Evolutionary conservation across 1,140 invertebrate species (phyloP).

Genomic region (Leptinotarsa lineolata): DNA sequence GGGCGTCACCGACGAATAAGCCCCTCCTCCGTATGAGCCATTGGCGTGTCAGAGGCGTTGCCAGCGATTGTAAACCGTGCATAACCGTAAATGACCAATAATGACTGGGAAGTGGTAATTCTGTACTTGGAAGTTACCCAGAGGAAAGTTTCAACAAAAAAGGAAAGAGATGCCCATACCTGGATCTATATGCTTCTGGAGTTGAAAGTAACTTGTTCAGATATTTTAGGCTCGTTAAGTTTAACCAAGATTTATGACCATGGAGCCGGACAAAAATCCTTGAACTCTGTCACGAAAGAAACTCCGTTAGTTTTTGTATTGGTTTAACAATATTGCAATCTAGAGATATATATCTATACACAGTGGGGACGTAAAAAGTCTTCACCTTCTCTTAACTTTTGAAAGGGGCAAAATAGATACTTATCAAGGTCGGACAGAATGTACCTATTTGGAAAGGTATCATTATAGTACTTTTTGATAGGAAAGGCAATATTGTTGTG

Average conservation of each 20-base stretch:
- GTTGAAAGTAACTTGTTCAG: neutral
- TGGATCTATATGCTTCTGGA: constrained; percentile 14
- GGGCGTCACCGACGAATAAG: neutral
- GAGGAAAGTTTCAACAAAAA: neutral
- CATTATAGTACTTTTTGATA: too few species aligned
- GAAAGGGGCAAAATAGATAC: too few species aligned
- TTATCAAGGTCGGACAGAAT: too few species aligned
- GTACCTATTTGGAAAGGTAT: too few species aligned
- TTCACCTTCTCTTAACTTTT: too few species aligned
- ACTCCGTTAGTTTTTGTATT: too few species aligned
- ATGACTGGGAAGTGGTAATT: constrained; percentile 9
- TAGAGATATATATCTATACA: too few species aligned
- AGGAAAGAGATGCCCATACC: neutral
- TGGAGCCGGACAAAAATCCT: neutral
- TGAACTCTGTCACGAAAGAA: neutral
- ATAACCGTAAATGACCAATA: constrained; percentile 22
- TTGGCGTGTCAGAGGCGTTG: constrained; percentile 17
- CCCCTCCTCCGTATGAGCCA: constrained; percentile 12
- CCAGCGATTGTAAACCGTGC: neutral
- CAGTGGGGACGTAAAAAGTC: too few species aligned
- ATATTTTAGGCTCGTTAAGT: neutral
- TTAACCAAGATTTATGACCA: constrained; percentile 9
- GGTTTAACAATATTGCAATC: too few species aligned
- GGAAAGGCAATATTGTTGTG: too few species aligned
- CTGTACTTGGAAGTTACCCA: neutral